phyloP scores from a whole-genome alignment of 2,888 invertebrate species.

The Andrena chrysosceles region DNA sequence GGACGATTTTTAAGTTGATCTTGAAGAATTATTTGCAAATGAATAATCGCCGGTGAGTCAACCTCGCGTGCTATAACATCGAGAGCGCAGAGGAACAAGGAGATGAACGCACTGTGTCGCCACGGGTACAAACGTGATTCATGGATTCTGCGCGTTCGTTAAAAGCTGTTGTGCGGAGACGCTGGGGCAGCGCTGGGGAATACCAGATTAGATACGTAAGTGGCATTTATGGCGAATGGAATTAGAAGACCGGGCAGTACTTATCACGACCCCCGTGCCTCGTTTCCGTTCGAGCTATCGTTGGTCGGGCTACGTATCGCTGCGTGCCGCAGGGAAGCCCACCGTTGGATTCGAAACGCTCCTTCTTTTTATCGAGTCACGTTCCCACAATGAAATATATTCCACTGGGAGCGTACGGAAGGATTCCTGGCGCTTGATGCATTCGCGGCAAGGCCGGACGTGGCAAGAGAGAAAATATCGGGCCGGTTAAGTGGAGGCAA shows the following conservation, averaged over 20 bases:
- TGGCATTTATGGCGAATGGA: constrained; percentile 76
- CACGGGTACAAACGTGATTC: constrained; percentile 68
- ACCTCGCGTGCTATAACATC: constrained; percentile 20
- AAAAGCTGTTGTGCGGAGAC: constrained; percentile 65
- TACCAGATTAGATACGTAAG: constrained; percentile 80
- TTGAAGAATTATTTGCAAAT: constrained; percentile 74
- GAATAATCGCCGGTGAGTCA: constrained; percentile 77
- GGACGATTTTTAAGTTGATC: constrained; percentile 20
- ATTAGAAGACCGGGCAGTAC: constrained; percentile 73
- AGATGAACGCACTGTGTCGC: constrained; percentile 55
- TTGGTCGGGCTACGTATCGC: constrained; percentile 51
- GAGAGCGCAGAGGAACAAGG: constrained; percentile 17
- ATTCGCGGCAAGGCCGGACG: not conserved
- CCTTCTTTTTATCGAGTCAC: not conserved
- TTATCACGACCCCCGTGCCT: constrained; percentile 67
- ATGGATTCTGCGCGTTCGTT: constrained; percentile 76
- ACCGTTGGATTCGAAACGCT: constrained; percentile 38
- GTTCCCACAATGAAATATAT: not conserved
- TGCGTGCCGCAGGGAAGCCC: constrained; percentile 28
- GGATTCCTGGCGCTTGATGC: not conserved
- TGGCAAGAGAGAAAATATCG: constrained; percentile 4
- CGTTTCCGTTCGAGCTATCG: constrained; percentile 72
- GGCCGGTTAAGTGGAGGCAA: not conserved
- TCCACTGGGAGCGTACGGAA: not conserved
- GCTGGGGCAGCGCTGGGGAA: constrained; percentile 63